Evolutionary conservation across 2,113 vertebrate species (phyloP).

Genomic region (Grallaria varia): DNA sequence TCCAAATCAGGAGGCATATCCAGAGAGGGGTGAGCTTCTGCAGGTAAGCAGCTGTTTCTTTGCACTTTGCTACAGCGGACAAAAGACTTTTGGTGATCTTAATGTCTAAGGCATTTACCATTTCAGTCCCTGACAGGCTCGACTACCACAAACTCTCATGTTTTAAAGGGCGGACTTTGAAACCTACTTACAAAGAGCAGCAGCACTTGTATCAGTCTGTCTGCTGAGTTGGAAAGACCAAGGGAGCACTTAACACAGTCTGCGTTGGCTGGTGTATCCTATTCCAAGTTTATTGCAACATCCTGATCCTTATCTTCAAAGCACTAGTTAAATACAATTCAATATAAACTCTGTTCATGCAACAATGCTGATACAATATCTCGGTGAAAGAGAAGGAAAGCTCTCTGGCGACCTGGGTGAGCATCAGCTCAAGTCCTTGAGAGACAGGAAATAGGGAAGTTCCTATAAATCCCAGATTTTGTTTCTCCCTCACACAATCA

Average conservation of each 20-base stretch:
- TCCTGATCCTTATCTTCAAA: conserved; percentile 56
- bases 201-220: not conserved
- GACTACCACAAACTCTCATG: not conserved
- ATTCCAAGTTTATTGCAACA: conserved; percentile 46
- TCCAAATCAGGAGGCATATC: not conserved
- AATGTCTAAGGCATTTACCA: not conserved
- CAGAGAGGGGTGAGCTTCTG: not conserved
- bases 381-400: not conserved
- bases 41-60: not conserved
- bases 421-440: not conserved
- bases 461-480: not conserved
- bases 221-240: not conserved
- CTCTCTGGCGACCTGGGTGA: not conserved
- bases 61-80: not conserved
- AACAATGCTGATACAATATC: not conserved
- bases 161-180: not conserved
- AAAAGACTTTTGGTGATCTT: not conserved
- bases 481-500: not conserved
- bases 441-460: not conserved
- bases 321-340: not conserved
- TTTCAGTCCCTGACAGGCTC: not conserved
- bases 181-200: not conserved
- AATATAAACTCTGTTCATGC: not conserved
- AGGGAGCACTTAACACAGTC: accelerated
- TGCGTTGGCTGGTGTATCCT: not conserved